Base-by-base conservation (phyloP, 1,140 invertebrate genomes). In the Heliconius melpomene region DNA sequence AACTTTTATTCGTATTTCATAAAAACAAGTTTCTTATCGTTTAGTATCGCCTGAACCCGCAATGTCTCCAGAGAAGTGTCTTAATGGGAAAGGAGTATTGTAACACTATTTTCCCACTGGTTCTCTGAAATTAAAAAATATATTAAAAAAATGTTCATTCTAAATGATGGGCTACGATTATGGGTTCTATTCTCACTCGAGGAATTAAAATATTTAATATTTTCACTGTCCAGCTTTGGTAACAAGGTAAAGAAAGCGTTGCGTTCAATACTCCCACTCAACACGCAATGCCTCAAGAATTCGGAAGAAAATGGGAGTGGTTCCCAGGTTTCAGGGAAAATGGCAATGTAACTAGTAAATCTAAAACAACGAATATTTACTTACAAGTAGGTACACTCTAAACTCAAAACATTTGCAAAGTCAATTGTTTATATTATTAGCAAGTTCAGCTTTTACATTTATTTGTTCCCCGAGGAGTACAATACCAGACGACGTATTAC, bases 21-120 rank as follows among this genome's bases (percentile, higher is more conserved):
- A 79, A 81, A 83, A 84, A 75, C 79, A 80, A 50, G 80, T 72
- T 6, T 46, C 1, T 46, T 46, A 2, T 46, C 16, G 13, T 46
- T 16, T 13, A 46, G 13, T 46, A 16, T 0, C 40, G 13, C 40
- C 40, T 46, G 0, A 6, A 46, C 0, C 16, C 5, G 3, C 5
- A 46, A 6, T 16, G 40, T 16, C 40, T 46, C 5, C 40, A 46
- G 40, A 46, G 16, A 16, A 16, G 13, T 16, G 1, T 46, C 3
- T 46, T 46, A 46, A 46, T 46, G 40, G 40, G 40, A 46, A 46
- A 46, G 3, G 5, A 16, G 40, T 46, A 3, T 5, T 13, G 40
- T 16, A 46, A 46, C 40, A 46, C 40, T 46, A 46, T 36, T 36
- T 36, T 36, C 32, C 32, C 6, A 36, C 7, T 36, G 40, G 3